Base-by-base conservation (phyloP, 2,888 invertebrate species). In the Ornithoptera alexandrae region DNA sequence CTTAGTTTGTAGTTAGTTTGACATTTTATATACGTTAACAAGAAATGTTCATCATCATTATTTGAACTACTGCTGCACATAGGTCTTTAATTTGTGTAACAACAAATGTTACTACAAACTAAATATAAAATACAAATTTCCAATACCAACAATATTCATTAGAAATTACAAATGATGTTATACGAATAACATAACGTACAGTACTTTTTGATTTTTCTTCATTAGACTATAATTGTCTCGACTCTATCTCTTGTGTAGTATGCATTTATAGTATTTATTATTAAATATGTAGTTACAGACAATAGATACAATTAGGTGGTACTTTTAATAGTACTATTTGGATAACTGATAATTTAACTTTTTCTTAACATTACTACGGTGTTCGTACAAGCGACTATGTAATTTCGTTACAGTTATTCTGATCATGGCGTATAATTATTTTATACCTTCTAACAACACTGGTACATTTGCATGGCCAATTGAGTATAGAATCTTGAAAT, bases 361-460 rank as follows among this genome's bases (percentile, higher is more conserved):
- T 72, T 75, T 79, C 78, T 75, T 75, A 76, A 73, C 71, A 74
- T 78, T 78, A 78, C 76, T 76, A 75, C 74, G 74, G 73, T 73
- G 73, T 77, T 75, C 74, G 72, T 76, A 76, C 74, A 68, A 74
- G 74, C 74, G 72, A 77, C 78, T 73, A 74, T 77, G 78, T 76
- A 75, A 78, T 79, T 81, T 80, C 76, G 75, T 70, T 73, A 81
- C 84, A 77, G 83, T 81, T 81, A 81, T 67, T 73, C 72, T 60
- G 74, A 72, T 74, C 70, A 70, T 65, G 65, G 65, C 72, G 70
- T 73, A 69, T 75, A 80, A 83, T 84, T 80, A 83, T 74, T 77
- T 69, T 73, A 74, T 75, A 76, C 75, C 70, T 75, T 76, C 73
- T 72, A 77, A 78, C 78, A 74, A 76, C 75, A 76, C 71, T 71